These are phyloP conservation scores for Prunella strophiata DNA, from an alignment of 2,797 vertebrate genomes.

Conservation along the genomic window DNA sequence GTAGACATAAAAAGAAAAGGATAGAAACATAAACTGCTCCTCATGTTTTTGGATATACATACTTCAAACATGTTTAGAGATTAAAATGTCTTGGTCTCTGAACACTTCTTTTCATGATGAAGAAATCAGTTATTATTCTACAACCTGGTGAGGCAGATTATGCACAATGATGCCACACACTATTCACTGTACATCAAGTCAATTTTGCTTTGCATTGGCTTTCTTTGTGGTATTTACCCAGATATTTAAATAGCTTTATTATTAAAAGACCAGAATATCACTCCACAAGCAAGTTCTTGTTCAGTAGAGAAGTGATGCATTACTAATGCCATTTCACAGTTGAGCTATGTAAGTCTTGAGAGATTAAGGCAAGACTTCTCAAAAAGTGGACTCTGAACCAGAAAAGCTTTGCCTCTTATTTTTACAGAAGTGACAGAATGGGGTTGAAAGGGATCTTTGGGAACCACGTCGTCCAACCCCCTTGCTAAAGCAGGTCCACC, in stretches of 20 bases:
- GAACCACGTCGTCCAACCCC: not conserved
- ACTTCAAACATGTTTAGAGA: not conserved
- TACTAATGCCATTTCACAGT: not conserved
- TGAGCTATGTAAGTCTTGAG: not conserved
- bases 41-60: not conserved
- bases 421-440: not conserved
- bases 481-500: not conserved
- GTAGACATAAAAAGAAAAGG: not conserved
- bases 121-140: not conserved
- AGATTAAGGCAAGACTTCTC: not conserved
- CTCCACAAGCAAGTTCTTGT: not conserved
- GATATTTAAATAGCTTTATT: not conserved
- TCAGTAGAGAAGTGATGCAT: not conserved
- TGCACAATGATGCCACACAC: rapidly evolving
- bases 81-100: not conserved
- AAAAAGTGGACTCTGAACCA: not conserved
- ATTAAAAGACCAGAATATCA: not conserved
- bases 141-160: not conserved
- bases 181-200: not conserved
- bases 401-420: not conserved
- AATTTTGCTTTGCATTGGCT: not conserved
- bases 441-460: not conserved
- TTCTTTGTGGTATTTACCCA: not conserved
- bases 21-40: not conserved
- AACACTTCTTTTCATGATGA: not conserved